Base-by-base conservation (phyloP, 2,797 vertebrate species). In the Ctenosaura bakeri region DNA sequence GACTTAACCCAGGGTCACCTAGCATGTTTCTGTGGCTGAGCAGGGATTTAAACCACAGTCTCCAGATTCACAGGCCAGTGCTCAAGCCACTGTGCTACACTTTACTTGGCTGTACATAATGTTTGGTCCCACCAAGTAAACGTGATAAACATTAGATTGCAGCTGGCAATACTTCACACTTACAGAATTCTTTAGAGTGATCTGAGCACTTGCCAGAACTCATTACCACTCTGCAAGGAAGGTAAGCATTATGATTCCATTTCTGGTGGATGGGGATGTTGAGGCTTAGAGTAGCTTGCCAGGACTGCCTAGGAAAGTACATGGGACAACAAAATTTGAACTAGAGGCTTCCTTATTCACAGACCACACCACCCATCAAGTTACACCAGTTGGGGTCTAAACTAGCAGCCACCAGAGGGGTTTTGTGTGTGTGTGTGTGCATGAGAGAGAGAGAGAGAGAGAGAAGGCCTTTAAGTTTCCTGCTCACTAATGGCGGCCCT, bases 41-140 rank as follows among this genome's bases (percentile, higher is more conserved):
- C 42, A 46, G 42, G 42, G 42, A 46, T 46, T 46, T 46, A 3
- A 46, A 46, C 42, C 42, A 46, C 0, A 46, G 42, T 46, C 42
- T 4, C 42, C 42, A 46, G 42, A 46, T 4, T 46, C 42, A 46
- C 42, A 46, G 42, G 4, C 42, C 2, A 46, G 42, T 46, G 42
- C 42, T 46, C 42, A 46, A 46, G 42, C 42, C 42, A 46, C 42
- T 46, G 42, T 46, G 4, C 42, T 46, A 46, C 42, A 46, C 42
- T 46, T 22, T 1, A 26, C 22, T 26, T 66, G 2, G 6, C 24
- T 66, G 24, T 26, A 64, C 22, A 26, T 64, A 64, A 64, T 6
- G 24, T 64, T 7, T 64, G 62, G 62, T 64, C 62, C 22, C 59
- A 42, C 56, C 90, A 90, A 87, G 87, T 92, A 92, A 86, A 16